Base-by-base conservation (phyloP, 2,888 invertebrate genomes). In the Notodonta dromedarius region DNA sequence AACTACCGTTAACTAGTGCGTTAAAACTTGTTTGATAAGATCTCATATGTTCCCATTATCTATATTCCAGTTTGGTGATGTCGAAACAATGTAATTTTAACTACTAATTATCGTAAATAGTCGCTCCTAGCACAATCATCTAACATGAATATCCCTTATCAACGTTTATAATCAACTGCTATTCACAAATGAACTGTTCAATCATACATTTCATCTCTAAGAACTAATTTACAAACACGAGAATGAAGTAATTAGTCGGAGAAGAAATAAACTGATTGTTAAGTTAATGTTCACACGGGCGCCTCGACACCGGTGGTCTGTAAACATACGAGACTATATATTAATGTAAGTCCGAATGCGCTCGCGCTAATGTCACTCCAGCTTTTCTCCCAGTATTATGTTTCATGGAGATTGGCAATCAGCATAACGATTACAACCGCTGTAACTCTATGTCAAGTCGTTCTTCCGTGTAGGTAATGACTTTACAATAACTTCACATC, bases 1-100 rank as follows among this genome's bases (percentile, higher is more conserved):
- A 83, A 78, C 73, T 72, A 83, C 81, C 78, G 84, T 84, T 84
- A 81, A 80, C 77, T 78, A 83, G 65, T 74, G 70, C 65, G 72
- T 74, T 80, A 73, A 69, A 74, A 74, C 74, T 74, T 67, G 75
- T 76, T 78, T 80, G 80, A 82, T 81, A 77, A 79, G 81, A 80
- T 81, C 76, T 77, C 65, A 69, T 68, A 64, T 70, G 67, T 62
- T 62, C 62, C 61, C 61, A 70, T 71, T 65, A 72, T 78, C 67
- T 68, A 60, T 76, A 65, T 66, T 61, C 71, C 70, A 74, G 76
- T 76, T 70, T 66, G 63, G 70, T 71, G 67, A 67, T 77, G 75
- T 71, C 75, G 69, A 77, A 82, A 81, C 71, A 75, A 77, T 69
- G 59, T 61, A 61, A 61, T 65, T 74, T 77, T 79, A 76, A 51